Conservation (phyloP, 1,140 invertebrate genomes). For the Trachymyrmex septentrionalis region DNA sequence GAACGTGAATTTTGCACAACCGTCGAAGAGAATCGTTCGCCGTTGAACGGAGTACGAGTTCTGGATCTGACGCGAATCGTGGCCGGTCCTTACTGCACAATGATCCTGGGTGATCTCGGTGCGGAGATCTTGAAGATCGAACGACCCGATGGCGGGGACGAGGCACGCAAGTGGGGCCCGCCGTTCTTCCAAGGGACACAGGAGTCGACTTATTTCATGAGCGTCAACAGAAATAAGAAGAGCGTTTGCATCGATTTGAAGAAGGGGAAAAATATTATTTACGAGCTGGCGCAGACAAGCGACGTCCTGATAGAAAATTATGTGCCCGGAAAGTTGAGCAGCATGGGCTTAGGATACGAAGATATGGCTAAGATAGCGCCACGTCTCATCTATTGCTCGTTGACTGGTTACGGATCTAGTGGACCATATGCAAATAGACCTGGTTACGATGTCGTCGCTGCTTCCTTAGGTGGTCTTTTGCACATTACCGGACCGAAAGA, state of each 20-base stretch:
- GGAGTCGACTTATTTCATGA: slow-evolving; percentile 95
- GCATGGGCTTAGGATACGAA: slow-evolving; percentile 93
- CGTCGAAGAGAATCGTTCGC: slow-evolving; percentile 76
- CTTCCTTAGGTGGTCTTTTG: slow-evolving; percentile 96
- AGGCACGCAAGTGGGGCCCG: slow-evolving; percentile 96
- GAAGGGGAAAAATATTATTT: slow-evolving; percentile 91
- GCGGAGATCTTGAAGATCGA: slow-evolving; percentile 98
- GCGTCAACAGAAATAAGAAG: slow-evolving; percentile 98
- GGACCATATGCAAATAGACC: slow-evolving; percentile 95
- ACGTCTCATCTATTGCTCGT: slow-evolving; percentile 96
- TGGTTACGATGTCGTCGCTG: slow-evolving; percentile 98
- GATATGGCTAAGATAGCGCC: slow-evolving; percentile 91
- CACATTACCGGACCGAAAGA: slow-evolving; percentile 94
- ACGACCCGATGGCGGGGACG: slow-evolving; percentile 93
- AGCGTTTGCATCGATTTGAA: slow-evolving; percentile 97
- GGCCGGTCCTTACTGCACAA: slow-evolving; percentile 93
- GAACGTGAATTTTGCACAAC: slow-evolving; percentile 36
- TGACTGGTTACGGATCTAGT: slow-evolving; percentile 95
- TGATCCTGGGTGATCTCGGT: slow-evolving; percentile 97
- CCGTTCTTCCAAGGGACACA: slow-evolving; percentile 92
- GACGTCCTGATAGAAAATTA: slow-evolving; percentile 98
- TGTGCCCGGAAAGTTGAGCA: slow-evolving; percentile 95
- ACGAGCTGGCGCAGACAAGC: slow-evolving; percentile 91
- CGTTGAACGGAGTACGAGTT: slow-evolving; percentile 90
- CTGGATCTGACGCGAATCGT: slow-evolving; percentile 95